phyloP scores from a whole-genome alignment of 2,113 vertebrate genomes.

The Urocitellus parryii region DNA sequence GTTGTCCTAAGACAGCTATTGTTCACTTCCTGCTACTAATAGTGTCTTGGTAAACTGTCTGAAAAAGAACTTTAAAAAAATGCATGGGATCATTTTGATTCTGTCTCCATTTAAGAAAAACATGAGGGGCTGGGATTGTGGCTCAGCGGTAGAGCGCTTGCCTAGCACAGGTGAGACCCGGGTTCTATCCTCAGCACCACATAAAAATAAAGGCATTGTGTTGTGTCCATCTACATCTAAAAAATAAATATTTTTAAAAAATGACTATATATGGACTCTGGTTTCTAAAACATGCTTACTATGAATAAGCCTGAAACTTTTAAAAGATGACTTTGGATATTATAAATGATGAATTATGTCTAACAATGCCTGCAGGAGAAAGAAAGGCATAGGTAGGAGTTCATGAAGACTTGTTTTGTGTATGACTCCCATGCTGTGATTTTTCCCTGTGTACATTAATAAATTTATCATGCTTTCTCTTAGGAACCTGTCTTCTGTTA shows the following conservation, averaged over 20 bases:
- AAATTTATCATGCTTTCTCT: not conserved
- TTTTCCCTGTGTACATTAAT: not conserved
- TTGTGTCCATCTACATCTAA: too few relatives aligned
- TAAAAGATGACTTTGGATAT: constrained; percentile 12
- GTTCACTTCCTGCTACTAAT: not conserved
- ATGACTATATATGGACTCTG: not conserved
- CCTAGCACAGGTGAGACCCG: too few relatives aligned
- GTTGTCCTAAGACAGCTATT: not conserved
- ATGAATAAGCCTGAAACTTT: constrained; percentile 27
- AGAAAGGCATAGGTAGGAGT: not conserved
- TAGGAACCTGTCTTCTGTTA: not conserved
- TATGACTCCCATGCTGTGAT: not conserved
- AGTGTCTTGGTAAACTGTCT: not conserved
- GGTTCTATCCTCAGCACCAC: too few relatives aligned
- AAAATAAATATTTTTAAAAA: not conserved
- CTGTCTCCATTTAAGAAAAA: constrained; percentile 49
- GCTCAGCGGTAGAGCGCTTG: too few relatives aligned
- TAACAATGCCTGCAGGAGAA: not conserved
- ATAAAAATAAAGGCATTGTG: too few relatives aligned
- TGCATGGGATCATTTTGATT: not conserved
- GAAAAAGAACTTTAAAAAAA: not conserved
- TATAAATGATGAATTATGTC: not conserved
- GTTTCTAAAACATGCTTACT: constrained; percentile 37
- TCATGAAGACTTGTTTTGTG: not conserved
- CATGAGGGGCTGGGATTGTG: too few relatives aligned